A percentile compares a stretch with the other conserved stretches of the same genome.
Conservation (phyloP, 2,888 invertebrate species). For the Eutolmus rufibarbis region DNA sequence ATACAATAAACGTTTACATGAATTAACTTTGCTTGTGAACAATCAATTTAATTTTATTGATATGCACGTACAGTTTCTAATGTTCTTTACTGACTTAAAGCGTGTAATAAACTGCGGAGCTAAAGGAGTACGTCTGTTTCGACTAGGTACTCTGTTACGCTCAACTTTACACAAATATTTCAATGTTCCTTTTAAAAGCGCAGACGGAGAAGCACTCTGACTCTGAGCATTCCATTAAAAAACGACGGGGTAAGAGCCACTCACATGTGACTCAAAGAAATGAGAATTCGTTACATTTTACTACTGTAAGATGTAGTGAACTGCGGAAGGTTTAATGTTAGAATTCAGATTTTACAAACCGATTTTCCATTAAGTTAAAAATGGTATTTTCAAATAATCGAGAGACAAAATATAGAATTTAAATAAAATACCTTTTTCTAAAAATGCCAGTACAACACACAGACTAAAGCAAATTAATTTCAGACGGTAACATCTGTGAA, state of each 20-base stretch:
- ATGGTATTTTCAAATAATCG: too few species aligned
- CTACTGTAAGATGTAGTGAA: neutral
- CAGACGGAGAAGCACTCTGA: neutral
- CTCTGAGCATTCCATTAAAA: neutral
- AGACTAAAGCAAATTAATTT: neutral
- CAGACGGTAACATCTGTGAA: neutral
- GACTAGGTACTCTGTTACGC: neutral
- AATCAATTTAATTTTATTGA: too few species aligned
- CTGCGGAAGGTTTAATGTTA: neutral
- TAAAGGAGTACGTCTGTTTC: neutral
- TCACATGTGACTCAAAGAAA: neutral
- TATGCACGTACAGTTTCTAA: too few species aligned
- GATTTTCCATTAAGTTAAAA: too few species aligned
- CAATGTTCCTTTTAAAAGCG: neutral
- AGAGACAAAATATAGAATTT: too few species aligned
- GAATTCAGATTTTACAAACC: neutral
- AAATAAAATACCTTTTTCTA: too few species aligned
- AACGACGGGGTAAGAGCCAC: neutral
- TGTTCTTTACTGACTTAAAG: too few species aligned
- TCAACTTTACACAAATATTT: neutral
- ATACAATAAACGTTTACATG: too few species aligned
- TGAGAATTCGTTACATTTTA: neutral
- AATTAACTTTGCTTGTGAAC: too few species aligned
- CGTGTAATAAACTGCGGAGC: neutral
- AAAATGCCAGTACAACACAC: too few species aligned